phyloP scores from a whole-genome alignment of 2,113 vertebrate genomes.

The Brachyistius frenatus region DNA sequence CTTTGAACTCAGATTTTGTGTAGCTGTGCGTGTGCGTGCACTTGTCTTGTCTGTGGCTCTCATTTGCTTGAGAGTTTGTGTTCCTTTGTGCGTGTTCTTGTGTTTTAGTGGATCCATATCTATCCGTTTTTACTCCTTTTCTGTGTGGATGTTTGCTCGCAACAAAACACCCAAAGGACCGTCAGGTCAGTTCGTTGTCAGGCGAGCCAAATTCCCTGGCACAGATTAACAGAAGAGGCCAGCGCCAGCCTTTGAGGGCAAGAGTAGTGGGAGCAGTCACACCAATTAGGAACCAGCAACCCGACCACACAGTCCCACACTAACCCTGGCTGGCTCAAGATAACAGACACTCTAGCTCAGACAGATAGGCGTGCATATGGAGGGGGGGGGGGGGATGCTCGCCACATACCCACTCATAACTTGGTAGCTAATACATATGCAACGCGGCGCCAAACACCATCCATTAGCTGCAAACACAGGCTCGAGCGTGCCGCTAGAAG shows the following conservation, averaged over 20 bases:
- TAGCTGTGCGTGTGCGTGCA: slow-evolving; percentile 9
- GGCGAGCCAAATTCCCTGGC: slow-evolving; percentile 34
- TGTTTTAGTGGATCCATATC: background rate
- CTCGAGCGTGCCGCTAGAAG: slow-evolving; percentile 27
- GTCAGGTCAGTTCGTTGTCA: slow-evolving; percentile 43
- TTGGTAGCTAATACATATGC: slow-evolving; percentile 68
- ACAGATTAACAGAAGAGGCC: slow-evolving; percentile 57
- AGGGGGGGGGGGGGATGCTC: background rate
- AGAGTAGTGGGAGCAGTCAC: slow-evolving; percentile 32
- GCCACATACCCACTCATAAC: slow-evolving; percentile 44
- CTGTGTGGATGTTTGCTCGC: slow-evolving; percentile 4
- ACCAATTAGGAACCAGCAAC: slow-evolving; percentile 55
- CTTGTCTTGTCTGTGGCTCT: slow-evolving; percentile 28
- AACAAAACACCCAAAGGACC: slow-evolving; percentile 10
- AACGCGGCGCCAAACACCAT: slow-evolving; percentile 44
- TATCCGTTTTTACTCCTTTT: slow-evolving; percentile 3
- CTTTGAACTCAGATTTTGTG: slow-evolving; percentile 58
- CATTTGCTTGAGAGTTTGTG: slow-evolving; percentile 23
- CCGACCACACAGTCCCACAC: slow-evolving; percentile 27
- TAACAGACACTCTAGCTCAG: slow-evolving; percentile 35
- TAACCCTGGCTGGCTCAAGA: slow-evolving; percentile 37
- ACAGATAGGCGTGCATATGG: slow-evolving; percentile 19
- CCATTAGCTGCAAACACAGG: slow-evolving; percentile 60
- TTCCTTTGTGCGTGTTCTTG: slow-evolving; percentile 10
- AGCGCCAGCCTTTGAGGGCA: slow-evolving; percentile 42